Base-by-base conservation (phyloP, 2,797 vertebrate species). In the Hypotaenidia okinawae region DNA sequence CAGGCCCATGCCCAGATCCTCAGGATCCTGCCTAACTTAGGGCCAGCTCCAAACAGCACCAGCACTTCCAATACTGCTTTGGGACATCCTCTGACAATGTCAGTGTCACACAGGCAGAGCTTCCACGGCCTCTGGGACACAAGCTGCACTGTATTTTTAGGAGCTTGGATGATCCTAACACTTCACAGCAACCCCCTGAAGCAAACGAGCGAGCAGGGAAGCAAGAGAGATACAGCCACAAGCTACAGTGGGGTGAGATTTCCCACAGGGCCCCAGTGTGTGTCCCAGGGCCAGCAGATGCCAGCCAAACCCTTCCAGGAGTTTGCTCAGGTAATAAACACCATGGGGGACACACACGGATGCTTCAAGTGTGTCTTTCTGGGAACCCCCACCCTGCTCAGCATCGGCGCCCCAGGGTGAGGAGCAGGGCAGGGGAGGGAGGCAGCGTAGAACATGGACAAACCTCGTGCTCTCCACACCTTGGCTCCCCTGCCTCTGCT, bases 101-200 rank as follows among this genome's bases (percentile, higher is more conserved):
- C 22, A 55, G 67, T 35, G 73, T 85, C 89, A 77, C 57, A 84
- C 25, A 69, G 1, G 7, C 13, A 72, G 15, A 69, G 62, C 73
- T 92, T 52, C 54, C 90, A 61, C 9, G 21, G 84, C 76, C 91
- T 91, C 82, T 75, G 17, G 64, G 55, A 43, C 63, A 72, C 57
- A 24, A 80, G 68, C n/a, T 84, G 72, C n/a, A 37, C 28, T 84
- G 52, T 82, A 64, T 74, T 88, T 80, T 84, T 23, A 3, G 30
- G 92, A 93, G 87, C 87, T 75, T 55, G 81, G 67, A 72, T 93
- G 84, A 95, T 92, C 76, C 76, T 73, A 94, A 92, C 0, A 3
- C 84, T 95, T 68, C n/a, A 16, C 61, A 95, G 76, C 91, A 95
- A 91, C 39, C 17, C 87, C 76, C 25, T 87, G 85, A 90, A 88